These are phyloP conservation scores for Myopa tessellatipennis DNA, from an alignment of 2,888 invertebrate species.

Conservation along the genomic window DNA sequence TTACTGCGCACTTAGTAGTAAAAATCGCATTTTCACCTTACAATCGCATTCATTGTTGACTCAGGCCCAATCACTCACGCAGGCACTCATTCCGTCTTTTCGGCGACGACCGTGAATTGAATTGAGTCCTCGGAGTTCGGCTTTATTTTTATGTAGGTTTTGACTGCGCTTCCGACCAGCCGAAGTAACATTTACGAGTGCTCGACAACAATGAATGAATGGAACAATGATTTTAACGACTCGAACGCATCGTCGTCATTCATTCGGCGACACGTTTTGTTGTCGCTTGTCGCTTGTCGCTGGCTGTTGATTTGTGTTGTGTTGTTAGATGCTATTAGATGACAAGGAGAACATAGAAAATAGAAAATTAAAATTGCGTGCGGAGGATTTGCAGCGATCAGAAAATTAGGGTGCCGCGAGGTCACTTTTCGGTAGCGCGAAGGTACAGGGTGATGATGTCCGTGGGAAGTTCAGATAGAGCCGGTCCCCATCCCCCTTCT, in stretches of 20 bases:
- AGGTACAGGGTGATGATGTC: no score
- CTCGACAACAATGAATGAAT: background rate
- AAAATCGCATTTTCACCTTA: conserved; percentile 28
- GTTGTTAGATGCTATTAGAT: background rate
- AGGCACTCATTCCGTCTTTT: no score
- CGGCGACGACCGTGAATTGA: background rate
- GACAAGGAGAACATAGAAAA: no score
- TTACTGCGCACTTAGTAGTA: conserved; percentile 23
- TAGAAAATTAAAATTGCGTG: background rate
- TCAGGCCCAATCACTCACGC: background rate
- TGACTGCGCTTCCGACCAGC: background rate
- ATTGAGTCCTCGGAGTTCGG: background rate
- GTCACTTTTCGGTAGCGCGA: no score
- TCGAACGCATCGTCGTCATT: conserved; percentile 12
- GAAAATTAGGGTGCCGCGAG: background rate
- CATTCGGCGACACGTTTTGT: conserved; percentile 20
- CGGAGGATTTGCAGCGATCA: background rate
- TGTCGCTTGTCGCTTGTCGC: background rate
- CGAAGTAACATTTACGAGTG: background rate
- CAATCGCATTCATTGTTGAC: conserved; percentile 22
- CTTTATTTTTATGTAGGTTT: background rate
- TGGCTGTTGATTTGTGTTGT: background rate
- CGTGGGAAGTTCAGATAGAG: no score
- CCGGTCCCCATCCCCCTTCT: no score
- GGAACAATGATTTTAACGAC: conserved; percentile 29